Evolutionary conservation across 2,797 vertebrate species (phyloP).

Genomic region (Emys orbicularis): DNA sequence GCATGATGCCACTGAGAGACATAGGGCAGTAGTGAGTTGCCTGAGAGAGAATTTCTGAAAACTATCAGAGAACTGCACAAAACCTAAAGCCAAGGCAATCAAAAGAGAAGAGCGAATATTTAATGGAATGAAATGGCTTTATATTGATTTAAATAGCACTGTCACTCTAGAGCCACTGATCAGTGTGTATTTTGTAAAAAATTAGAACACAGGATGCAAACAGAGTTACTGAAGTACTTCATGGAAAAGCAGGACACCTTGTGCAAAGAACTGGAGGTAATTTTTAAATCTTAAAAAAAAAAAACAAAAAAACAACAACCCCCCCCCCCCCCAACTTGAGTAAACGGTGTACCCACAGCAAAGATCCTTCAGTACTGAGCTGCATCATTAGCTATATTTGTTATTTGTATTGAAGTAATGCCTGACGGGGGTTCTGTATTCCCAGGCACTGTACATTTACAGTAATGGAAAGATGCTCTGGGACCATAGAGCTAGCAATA

Average conservation of each 20-base stretch:
- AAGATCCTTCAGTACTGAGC: background rate
- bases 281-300: too few species aligned
- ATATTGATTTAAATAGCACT: background rate
- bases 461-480: background rate
- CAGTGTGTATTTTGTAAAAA: conserved; percentile 61
- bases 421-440: background rate
- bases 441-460: background rate
- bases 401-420: background rate
- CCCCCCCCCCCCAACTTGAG: too few species aligned
- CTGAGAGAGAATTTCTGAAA: background rate
- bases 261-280: conserved; percentile 83
- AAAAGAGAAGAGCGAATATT: background rate
- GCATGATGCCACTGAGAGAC: background rate
- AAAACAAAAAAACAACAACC: too few species aligned
- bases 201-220: conserved; percentile 59
- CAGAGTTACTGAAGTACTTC: conserved; percentile 78
- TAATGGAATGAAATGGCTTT: conserved; percentile 30
- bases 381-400: background rate
- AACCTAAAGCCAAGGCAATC: background rate
- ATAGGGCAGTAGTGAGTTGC: background rate
- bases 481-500: background rate
- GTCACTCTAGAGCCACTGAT: conserved; percentile 54
- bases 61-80: background rate
- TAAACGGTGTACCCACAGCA: background rate
- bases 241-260: conserved; percentile 84